phyloP scores from a whole-genome alignment of 1,140 invertebrate genomes.

The Odontomachus brunneus region DNA sequence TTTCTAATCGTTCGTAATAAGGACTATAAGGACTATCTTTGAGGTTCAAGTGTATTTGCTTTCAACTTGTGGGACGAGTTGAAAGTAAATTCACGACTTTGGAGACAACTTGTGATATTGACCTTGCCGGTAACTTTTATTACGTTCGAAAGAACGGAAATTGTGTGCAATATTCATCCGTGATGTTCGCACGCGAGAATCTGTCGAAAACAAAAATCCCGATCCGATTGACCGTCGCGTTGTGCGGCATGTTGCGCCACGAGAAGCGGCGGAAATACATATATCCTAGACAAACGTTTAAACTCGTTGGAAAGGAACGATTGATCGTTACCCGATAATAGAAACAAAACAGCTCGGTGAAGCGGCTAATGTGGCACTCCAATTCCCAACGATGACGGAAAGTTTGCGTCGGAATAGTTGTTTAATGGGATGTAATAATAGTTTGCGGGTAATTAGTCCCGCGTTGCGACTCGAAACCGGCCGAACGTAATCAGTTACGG shows the following conservation, averaged over 20 bases:
- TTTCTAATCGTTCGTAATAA: background rate
- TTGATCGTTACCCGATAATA: conserved; percentile 76
- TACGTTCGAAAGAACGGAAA: background rate
- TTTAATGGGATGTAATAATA: conserved; percentile 76
- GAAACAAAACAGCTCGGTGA: conserved; percentile 72
- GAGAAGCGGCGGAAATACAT: background rate
- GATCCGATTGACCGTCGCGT: background rate
- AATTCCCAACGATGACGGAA: conserved; percentile 67
- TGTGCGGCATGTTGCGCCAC: background rate
- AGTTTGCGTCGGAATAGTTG: conserved; percentile 74
- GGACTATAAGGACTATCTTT: background rate
- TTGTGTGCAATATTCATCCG: background rate
- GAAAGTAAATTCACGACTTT: background rate
- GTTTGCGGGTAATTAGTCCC: conserved; percentile 78
- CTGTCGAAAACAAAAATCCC: background rate
- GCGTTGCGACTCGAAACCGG: conserved; percentile 64
- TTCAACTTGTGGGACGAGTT: background rate
- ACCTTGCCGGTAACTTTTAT: background rate
- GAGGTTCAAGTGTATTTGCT: no score
- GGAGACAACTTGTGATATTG: background rate
- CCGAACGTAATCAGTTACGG: conserved; percentile 65
- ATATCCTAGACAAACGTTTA: conserved; percentile 39
- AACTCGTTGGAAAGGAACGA: conserved; percentile 68
- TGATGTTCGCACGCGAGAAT: background rate
- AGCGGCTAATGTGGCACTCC: conserved; percentile 70